These are phyloP conservation scores for Egretta garzetta DNA, from an alignment of 2,113 vertebrate species.

Conservation along the genomic window DNA sequence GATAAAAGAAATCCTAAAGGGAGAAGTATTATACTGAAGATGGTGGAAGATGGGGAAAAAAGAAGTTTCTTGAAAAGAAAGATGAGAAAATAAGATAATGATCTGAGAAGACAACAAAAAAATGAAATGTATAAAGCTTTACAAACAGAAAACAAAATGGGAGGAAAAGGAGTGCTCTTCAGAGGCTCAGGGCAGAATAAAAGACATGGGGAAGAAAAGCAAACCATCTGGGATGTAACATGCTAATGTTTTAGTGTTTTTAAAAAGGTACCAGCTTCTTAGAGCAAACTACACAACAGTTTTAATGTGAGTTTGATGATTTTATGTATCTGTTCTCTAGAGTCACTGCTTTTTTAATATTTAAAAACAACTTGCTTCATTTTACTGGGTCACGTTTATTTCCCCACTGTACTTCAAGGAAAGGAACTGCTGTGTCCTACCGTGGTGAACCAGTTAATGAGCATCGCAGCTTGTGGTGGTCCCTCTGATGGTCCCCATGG, in stretches of 20 bases:
- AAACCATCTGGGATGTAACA: neutral
- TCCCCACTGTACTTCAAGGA: neutral
- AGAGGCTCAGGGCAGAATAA: neutral
- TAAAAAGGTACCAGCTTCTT: neutral
- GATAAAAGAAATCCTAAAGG: slow-evolving; percentile 50
- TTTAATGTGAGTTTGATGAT: neutral
- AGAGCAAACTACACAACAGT: neutral
- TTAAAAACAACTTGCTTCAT: neutral
- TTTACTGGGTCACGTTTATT: slow-evolving; percentile 39
- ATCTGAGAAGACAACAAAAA: neutral
- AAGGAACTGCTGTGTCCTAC: neutral
- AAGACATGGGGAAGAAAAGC: neutral
- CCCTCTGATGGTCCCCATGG: neutral
- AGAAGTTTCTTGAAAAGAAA: slow-evolving; percentile 45
- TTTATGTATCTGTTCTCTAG: neutral
- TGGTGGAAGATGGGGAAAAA: neutral
- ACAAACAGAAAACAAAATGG: slow-evolving; percentile 19
- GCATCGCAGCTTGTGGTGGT: neutral
- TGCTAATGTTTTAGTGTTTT: neutral
- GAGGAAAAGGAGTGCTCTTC: neutral
- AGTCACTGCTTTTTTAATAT: slow-evolving; percentile 17
- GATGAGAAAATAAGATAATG: slow-evolving; percentile 35
- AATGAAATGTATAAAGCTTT: slow-evolving; percentile 13
- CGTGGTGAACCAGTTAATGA: neutral
- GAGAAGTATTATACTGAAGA: neutral